These are phyloP conservation scores for Mugil cephalus DNA, from an alignment of 2,113 vertebrate genomes.

Conservation along the genomic window DNA sequence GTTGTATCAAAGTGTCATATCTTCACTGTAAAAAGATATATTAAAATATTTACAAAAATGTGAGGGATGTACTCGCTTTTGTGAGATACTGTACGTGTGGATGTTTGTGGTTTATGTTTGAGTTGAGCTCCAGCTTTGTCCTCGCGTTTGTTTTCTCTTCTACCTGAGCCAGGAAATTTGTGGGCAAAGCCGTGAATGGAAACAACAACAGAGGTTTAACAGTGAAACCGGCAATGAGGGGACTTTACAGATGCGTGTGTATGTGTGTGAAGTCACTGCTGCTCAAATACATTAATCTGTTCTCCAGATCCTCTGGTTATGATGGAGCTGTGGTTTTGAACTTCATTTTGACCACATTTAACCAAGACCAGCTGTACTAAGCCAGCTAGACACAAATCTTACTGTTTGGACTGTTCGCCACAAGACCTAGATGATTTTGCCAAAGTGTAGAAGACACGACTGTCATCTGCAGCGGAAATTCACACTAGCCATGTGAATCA, in stretches of 20 bases:
- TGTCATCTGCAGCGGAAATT: slow-evolving; percentile 19
- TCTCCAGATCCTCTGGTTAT: slow-evolving; percentile 46
- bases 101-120: slow-evolving; percentile 15
- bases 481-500: slow-evolving; percentile 29
- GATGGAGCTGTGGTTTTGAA: slow-evolving; percentile 18
- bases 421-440: slow-evolving; percentile 30
- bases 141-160: slow-evolving; percentile 37
- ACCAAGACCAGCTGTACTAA: slow-evolving; percentile 28
- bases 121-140: slow-evolving; percentile 37
- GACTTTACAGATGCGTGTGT: slow-evolving; percentile 39
- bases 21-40: too few relatives aligned
- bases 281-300: slow-evolving; percentile 37
- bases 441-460: slow-evolving; percentile 21
- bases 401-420: slow-evolving; percentile 8
- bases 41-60: too few relatives aligned
- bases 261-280: neutral
- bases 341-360: slow-evolving; percentile 36
- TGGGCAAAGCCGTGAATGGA: slow-evolving; percentile 50
- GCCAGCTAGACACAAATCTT: slow-evolving; percentile 14
- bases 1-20: too few relatives aligned
- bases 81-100: too few relatives aligned
- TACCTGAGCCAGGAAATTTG: slow-evolving; percentile 69
- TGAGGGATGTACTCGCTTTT: too few relatives aligned
- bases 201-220: slow-evolving; percentile 55
- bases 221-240: slow-evolving; percentile 19